Evolutionary conservation across 2,888 invertebrate species (phyloP).

Genomic region (Glaucopsyche alexis): DNA sequence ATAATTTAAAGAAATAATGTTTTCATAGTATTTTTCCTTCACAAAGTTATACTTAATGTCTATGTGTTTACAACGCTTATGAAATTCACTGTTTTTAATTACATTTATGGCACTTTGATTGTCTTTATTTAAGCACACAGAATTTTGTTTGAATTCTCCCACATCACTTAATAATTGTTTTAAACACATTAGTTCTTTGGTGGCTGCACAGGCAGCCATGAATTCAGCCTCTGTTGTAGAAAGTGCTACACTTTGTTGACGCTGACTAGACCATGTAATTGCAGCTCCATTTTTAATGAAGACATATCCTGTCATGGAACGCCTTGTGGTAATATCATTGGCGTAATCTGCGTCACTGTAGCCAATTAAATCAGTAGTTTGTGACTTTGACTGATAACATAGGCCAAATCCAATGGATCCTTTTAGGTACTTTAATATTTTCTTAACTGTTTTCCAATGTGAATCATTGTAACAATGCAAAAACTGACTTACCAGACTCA

Average conservation of each 20-base stretch:
- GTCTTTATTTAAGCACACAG: neutral
- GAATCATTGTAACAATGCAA: too few species aligned
- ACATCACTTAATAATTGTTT: neutral
- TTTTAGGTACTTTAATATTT: too few species aligned
- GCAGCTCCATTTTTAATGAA: constrained; percentile 24
- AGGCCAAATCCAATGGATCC: too few species aligned
- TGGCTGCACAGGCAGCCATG: too few species aligned
- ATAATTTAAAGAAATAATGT: neutral
- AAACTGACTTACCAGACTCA: neutral
- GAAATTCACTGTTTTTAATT: neutral
- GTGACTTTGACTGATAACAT: too few species aligned
- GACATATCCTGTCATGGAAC: constrained; percentile 24
- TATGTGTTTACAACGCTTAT: neutral
- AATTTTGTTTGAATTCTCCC: neutral
- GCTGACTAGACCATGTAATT: constrained; percentile 28
- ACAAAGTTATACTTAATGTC: neutral
- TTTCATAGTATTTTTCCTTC: neutral
- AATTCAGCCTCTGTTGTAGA: constrained; percentile 28
- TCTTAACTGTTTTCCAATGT: too few species aligned
- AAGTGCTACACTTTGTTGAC: constrained; percentile 33
- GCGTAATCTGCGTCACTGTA: constrained; percentile 41
- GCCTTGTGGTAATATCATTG: constrained; percentile 29
- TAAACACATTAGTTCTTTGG: neutral
- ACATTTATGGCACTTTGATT: constrained; percentile 4
- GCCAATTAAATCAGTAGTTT: too few species aligned